phyloP scores from a whole-genome alignment of 1,140 invertebrate genomes.

The Teleopsis dalmanni region DNA sequence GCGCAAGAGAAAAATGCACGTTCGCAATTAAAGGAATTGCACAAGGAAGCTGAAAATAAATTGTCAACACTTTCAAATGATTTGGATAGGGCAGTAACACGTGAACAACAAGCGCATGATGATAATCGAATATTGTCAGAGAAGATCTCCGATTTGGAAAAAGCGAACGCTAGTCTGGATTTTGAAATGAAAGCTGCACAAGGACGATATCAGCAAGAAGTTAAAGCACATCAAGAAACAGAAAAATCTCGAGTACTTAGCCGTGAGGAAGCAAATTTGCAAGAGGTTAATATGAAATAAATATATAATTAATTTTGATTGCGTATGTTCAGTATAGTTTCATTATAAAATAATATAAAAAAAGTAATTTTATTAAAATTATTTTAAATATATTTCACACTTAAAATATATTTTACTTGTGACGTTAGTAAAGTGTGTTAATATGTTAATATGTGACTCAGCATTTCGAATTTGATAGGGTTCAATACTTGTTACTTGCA shows the following conservation, averaged over 20 bases:
- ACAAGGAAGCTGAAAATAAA: slow-evolving; percentile 69
- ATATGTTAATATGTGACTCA: no score
- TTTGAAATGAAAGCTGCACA: slow-evolving; percentile 82
- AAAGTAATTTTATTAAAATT: slow-evolving; percentile 5
- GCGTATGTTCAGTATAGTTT: no score
- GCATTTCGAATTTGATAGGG: no score
- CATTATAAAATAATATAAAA: no score
- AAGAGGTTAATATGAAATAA: slow-evolving; percentile 51
- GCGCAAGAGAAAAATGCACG: slow-evolving; percentile 72
- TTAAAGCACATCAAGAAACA: slow-evolving; percentile 80
- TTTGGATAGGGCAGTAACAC: slow-evolving; percentile 61
- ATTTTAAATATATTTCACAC: background rate
- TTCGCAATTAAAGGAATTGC: slow-evolving; percentile 61
- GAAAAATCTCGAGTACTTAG: slow-evolving; percentile 74
- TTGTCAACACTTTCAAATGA: slow-evolving; percentile 64
- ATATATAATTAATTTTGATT: slow-evolving; percentile 61
- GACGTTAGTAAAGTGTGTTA: no score
- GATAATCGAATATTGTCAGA: slow-evolving; percentile 75
- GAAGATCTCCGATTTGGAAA: slow-evolving; percentile 76
- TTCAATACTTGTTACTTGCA: no score
- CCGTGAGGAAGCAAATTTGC: slow-evolving; percentile 83
- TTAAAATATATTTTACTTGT: no score
- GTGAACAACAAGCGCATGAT: slow-evolving; percentile 62
- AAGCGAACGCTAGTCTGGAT: slow-evolving; percentile 76
- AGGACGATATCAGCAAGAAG: slow-evolving; percentile 81